Percentiles rank a stretch among this genome's conserved stretches.
These are phyloP conservation scores for Telenomus remus DNA, from an alignment of 1,140 invertebrate species.

Conservation along the genomic window DNA sequence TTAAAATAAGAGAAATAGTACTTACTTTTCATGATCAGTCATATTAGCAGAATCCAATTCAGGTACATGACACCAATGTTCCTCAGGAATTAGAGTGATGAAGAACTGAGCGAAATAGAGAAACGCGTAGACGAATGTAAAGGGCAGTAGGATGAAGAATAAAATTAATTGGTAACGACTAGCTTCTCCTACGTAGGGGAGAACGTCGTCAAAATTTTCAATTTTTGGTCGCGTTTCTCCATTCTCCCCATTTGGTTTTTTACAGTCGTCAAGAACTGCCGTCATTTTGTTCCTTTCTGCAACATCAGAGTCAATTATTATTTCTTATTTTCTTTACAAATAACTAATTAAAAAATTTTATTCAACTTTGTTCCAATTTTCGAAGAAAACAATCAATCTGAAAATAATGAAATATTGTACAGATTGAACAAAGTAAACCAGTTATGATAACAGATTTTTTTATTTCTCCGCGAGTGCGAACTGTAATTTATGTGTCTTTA, in stretches of 20 bases:
- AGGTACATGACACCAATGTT: constrained; percentile 86
- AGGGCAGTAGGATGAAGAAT: constrained; percentile 89
- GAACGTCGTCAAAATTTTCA: constrained; percentile 88
- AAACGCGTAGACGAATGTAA: constrained; percentile 89
- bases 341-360: too few species aligned
- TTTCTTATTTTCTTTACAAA: background rate
- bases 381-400: too few species aligned
- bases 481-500: too few species aligned
- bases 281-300: constrained; percentile 65
- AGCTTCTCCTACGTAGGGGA: constrained; percentile 90
- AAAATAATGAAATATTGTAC: too few species aligned
- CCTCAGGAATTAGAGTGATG: constrained; percentile 84
- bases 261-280: constrained; percentile 62
- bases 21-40: constrained; percentile 71
- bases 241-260: constrained; percentile 68
- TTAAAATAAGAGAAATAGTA: too few species aligned
- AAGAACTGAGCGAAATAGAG: constrained; percentile 92
- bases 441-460: too few species aligned
- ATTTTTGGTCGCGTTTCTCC: constrained; percentile 65
- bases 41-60: constrained; percentile 76
- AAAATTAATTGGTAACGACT: constrained; percentile 91
- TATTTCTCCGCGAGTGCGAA: too few species aligned
- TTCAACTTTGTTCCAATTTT: too few species aligned
- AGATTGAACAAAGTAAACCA: too few species aligned
- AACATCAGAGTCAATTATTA: constrained; percentile 26